A percentile compares a stretch with the other conserved stretches of the same genome.
phyloP scores from a whole-genome alignment of 1,140 invertebrate species.

The Halesus radiatus region DNA sequence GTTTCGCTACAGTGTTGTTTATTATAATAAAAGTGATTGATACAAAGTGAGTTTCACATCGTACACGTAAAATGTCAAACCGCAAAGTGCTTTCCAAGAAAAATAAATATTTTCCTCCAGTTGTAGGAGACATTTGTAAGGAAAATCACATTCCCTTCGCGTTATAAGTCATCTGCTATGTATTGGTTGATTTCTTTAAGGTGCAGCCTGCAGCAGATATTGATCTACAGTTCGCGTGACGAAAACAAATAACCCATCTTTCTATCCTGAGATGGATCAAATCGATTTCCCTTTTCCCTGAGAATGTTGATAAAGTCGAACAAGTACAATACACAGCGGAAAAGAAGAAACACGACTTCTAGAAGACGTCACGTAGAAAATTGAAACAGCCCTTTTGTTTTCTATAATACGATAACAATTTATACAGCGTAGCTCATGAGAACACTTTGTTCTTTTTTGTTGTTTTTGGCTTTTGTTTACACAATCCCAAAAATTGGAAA shows the following conservation, averaged over 20 bases:
- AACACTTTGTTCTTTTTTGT: not conserved
- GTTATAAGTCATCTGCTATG: not conserved
- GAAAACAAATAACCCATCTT: not conserved
- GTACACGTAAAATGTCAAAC: too few relatives aligned
- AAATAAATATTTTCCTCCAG: too few relatives aligned
- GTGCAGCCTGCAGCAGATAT: not conserved
- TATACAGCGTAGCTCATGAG: not conserved
- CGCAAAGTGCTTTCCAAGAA: too few relatives aligned
- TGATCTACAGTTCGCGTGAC: not conserved
- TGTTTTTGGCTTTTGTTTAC: not conserved
- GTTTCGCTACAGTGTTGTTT: too few relatives aligned
- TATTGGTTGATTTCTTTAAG: not conserved
- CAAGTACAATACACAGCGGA: not conserved
- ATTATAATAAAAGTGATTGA: too few relatives aligned
- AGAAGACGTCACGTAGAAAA: conserved; percentile 33
- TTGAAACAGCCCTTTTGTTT: conserved; percentile 27
- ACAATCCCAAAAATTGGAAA: not conserved
- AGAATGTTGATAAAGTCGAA: conserved; percentile 8
- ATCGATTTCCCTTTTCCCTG: conserved; percentile 11
- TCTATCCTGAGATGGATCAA: not conserved
- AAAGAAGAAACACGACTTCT: conserved; percentile 4
- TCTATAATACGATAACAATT: conserved; percentile 11
- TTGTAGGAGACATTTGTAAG: too few relatives aligned
- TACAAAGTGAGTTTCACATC: too few relatives aligned
- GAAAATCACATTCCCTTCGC: too few relatives aligned